These are phyloP conservation scores for Chromobotia macracanthus DNA, from an alignment of 2,797 vertebrate genomes.

Conservation along the genomic window DNA sequence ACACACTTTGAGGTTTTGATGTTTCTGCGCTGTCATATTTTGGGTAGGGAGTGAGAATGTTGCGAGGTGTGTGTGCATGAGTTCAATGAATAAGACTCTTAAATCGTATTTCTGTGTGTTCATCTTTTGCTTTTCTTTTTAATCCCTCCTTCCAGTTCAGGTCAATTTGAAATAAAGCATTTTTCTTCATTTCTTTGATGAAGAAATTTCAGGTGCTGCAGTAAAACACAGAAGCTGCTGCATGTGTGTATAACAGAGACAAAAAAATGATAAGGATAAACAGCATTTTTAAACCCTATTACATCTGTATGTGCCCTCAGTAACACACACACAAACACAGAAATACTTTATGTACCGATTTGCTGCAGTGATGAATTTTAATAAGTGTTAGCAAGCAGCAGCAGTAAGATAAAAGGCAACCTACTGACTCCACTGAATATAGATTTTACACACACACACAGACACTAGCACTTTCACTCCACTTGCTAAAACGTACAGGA, in stretches of 20 bases:
- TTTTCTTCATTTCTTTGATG: not conserved
- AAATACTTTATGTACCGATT: constrained; percentile 11
- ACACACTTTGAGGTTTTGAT: not conserved
- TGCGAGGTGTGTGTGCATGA: too few species aligned
- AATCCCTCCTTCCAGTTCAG: not conserved
- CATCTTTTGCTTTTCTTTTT: not conserved
- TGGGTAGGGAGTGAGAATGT: not conserved
- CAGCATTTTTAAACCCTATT: not conserved
- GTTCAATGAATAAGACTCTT: too few species aligned
- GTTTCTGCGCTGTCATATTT: not conserved
- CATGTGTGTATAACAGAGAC: not conserved
- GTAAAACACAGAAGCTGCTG: not conserved
- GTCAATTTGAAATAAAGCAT: not conserved
- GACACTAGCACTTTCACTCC: constrained; percentile 21
- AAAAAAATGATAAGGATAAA: not conserved
- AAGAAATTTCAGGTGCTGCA: not conserved
- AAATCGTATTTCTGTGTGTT: not conserved
- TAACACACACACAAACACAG: constrained; percentile 1
- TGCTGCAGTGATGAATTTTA: constrained; percentile 56
- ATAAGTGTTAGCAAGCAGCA: constrained; percentile 52
- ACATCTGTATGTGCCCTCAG: not conserved
- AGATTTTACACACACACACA: constrained; percentile 33
- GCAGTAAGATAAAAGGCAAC: constrained; percentile 49
- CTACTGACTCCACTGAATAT: constrained; percentile 58
- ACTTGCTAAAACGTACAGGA: constrained; percentile 16